These are phyloP conservation scores for Coryphaenoides rupestris DNA, from an alignment of 2,113 vertebrate species.

Conservation along the genomic window DNA sequence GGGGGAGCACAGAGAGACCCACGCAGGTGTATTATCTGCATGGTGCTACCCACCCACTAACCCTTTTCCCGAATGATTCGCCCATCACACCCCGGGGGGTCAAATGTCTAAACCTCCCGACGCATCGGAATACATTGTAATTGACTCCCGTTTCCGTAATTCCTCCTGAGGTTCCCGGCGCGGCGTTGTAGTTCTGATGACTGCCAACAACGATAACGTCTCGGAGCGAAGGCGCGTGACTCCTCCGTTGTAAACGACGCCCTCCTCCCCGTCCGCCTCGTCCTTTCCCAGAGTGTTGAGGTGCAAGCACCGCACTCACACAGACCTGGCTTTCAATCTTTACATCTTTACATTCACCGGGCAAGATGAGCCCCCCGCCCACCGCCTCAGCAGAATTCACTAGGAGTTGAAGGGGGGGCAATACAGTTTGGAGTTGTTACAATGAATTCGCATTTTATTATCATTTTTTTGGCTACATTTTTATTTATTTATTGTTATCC, in stretches of 20 bases:
- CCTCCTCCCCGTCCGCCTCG: constrained; percentile 24
- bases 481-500: too few relatives aligned
- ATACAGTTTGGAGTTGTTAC: neutral
- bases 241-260: constrained; percentile 59
- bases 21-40: constrained; percentile 5
- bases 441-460: too few relatives aligned
- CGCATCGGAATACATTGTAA: constrained; percentile 72
- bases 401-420: neutral
- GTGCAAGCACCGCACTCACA: constrained; percentile 3
- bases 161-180: constrained; percentile 64
- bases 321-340: constrained; percentile 23
- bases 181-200: constrained; percentile 49
- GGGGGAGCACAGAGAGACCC: constrained; percentile 47
- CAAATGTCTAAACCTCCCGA: constrained; percentile 69
- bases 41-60: constrained; percentile 4
- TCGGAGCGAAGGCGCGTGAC: constrained; percentile 61
- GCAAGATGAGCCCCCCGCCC: too few relatives aligned
- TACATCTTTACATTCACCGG: constrained; percentile 25
- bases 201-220: constrained; percentile 72
- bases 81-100: constrained; percentile 57
- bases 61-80: constrained; percentile 41
- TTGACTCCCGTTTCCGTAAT: constrained; percentile 72
- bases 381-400: constrained; percentile 2
- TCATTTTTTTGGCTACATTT: too few relatives aligned
- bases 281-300: too few relatives aligned